A percentile compares a stretch with the other conserved stretches of the same genome.
phyloP scores from a whole-genome alignment of 2,888 invertebrate species.

The Cloeon dipterum region DNA sequence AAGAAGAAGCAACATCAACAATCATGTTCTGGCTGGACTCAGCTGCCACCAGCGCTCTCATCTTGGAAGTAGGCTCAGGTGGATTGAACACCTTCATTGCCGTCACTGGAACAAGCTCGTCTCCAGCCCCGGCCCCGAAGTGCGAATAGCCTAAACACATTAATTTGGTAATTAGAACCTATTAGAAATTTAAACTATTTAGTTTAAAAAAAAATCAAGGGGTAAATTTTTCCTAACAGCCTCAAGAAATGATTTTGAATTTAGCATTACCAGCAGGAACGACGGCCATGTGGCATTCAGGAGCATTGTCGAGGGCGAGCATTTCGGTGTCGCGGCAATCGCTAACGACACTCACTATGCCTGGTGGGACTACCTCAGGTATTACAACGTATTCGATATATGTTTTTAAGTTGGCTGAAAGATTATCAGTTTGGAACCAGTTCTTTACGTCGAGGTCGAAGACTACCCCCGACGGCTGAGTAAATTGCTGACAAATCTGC shows the following conservation, averaged over 20 bases:
- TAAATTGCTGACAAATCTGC: slow-evolving; percentile 23
- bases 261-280: slow-evolving; percentile 6
- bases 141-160: no score
- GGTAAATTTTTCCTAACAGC: no score
- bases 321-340: slow-evolving; percentile 28
- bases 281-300: slow-evolving; percentile 5
- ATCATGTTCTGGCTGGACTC: no score
- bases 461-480: slow-evolving; percentile 14
- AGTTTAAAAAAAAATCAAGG: no score
- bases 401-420: slow-evolving; percentile 52
- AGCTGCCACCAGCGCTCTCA: no score
- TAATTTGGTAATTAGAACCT: no score
- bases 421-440: slow-evolving; percentile 49
- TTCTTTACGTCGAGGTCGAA: slow-evolving; percentile 30
- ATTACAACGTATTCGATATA: slow-evolving; percentile 32
- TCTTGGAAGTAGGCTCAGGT: no score
- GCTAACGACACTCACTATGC: slow-evolving; percentile 25
- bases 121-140: no score
- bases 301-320: slow-evolving; percentile 38
- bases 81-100: no score
- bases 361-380: slow-evolving; percentile 23
- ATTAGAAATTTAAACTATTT: no score
- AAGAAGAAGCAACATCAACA: no score
- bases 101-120: no score
- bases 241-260: background rate